Evolutionary conservation across 2,888 invertebrate species (phyloP).

Genomic region (Fissipunctia ypsillon): DNA sequence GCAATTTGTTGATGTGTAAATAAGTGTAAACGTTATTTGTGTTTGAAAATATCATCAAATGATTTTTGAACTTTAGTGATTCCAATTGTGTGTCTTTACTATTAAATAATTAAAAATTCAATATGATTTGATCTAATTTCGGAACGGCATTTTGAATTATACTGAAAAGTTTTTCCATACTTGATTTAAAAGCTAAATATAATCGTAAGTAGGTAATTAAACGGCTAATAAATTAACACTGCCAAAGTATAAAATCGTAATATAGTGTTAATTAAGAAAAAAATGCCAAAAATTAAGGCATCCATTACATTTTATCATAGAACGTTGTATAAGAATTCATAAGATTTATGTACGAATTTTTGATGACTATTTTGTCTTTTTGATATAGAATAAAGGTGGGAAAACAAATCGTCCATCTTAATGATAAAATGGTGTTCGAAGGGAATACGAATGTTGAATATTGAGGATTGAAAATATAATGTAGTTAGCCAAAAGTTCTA

Average conservation of each 20-base stretch:
- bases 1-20: constrained; percentile 84
- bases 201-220: constrained; percentile 67
- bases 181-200: constrained; percentile 56
- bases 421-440: constrained; percentile 68
- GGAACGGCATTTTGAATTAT: constrained; percentile 53
- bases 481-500: constrained; percentile 77
- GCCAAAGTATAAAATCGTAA: constrained; percentile 85
- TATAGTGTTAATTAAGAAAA: constrained; percentile 75
- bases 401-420: constrained; percentile 81
- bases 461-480: constrained; percentile 69
- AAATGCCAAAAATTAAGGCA: constrained; percentile 77
- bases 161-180: constrained; percentile 48
- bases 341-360: constrained; percentile 87
- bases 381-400: constrained; percentile 73
- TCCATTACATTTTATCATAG: constrained; percentile 75
- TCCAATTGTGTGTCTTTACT: constrained; percentile 63
- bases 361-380: constrained; percentile 87
- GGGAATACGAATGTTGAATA: constrained; percentile 69
- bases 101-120: constrained; percentile 59
- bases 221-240: constrained; percentile 85
- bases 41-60: constrained; percentile 78
- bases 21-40: constrained; percentile 77
- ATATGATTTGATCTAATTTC: constrained; percentile 58
- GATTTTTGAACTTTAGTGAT: constrained; percentile 69
- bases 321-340: constrained; percentile 74